Conservation (phyloP, 1,140 invertebrate genomes). For the Ylistrum balloti region DNA sequence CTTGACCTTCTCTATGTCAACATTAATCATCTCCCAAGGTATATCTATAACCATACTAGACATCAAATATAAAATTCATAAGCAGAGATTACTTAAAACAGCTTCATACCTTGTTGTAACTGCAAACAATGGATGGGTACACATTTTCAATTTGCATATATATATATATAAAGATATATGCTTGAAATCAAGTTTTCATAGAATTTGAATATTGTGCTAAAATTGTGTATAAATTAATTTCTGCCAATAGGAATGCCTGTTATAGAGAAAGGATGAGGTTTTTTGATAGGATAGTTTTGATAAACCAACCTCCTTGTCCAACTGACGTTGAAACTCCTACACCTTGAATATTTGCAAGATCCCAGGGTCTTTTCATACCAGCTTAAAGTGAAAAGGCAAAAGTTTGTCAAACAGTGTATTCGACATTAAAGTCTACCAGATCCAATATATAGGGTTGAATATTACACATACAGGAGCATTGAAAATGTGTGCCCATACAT, state of each 20-base stretch:
- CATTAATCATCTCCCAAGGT: neutral
- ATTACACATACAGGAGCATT: neutral
- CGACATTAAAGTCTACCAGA: neutral
- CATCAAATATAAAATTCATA: conserved; percentile 21
- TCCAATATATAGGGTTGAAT: too few relatives aligned
- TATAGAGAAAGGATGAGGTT: conserved; percentile 26
- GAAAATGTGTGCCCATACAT: conserved; percentile 26
- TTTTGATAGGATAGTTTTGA: conserved; percentile 18
- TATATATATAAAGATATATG: neutral
- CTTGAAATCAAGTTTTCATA: neutral
- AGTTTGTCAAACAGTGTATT: neutral
- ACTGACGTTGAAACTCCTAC: neutral
- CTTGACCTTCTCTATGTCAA: neutral
- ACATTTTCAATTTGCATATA: neutral
- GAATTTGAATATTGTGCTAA: neutral
- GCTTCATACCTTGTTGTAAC: neutral
- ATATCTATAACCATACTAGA: conserved; percentile 35
- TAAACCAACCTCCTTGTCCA: conserved; percentile 25
- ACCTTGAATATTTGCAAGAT: conserved; percentile 35
- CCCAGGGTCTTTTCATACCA: conserved; percentile 31
- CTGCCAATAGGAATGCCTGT: neutral
- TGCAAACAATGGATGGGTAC: conserved; percentile 25
- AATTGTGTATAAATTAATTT: neutral
- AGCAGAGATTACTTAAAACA: conserved; percentile 43
- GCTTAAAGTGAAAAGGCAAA: conserved; percentile 38